Percentiles rank a stretch among this genome's conserved stretches.
phyloP scores from a whole-genome alignment of 2,797 vertebrate species.

The Eidolon dupreanum region DNA sequence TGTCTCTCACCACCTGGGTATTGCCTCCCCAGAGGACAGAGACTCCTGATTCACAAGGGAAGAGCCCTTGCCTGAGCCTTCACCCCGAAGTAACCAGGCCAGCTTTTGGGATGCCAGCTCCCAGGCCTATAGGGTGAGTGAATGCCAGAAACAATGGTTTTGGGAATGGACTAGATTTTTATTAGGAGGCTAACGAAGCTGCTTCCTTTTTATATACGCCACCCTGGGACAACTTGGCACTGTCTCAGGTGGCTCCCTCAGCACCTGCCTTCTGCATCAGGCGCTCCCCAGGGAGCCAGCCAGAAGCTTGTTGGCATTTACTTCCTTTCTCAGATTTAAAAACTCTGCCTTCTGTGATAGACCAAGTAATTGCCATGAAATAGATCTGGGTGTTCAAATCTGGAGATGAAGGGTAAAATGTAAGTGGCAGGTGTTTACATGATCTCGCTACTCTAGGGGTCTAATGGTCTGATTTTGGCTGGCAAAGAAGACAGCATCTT shows the following conservation, averaged over 20 bases:
- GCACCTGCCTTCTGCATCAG: slow-evolving; percentile 26
- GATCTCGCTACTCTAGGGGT: background rate
- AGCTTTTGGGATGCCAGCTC: background rate
- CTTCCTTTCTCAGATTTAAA: slow-evolving; percentile 42
- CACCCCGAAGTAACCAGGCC: background rate
- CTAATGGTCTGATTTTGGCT: background rate
- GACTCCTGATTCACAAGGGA: background rate
- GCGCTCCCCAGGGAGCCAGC: background rate
- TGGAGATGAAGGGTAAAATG: background rate
- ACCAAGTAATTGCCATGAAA: background rate
- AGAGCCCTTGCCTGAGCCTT: background rate
- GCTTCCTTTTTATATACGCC: background rate
- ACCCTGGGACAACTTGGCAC: background rate
- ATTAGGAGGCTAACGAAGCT: background rate
- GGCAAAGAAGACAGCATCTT: background rate
- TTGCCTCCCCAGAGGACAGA: background rate
- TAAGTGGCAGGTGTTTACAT: background rate
- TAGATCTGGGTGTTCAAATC: background rate
- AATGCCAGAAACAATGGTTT: background rate
- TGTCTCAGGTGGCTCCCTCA: background rate
- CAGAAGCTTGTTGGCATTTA: background rate
- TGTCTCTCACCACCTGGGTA: background rate
- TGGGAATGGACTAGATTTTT: background rate
- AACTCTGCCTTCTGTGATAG: background rate
- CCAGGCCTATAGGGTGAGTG: background rate